Percentiles rank a stretch among this genome's conserved stretches.
phyloP scores from a whole-genome alignment of 1,140 invertebrate genomes.

The Eriosoma lanigerum region DNA sequence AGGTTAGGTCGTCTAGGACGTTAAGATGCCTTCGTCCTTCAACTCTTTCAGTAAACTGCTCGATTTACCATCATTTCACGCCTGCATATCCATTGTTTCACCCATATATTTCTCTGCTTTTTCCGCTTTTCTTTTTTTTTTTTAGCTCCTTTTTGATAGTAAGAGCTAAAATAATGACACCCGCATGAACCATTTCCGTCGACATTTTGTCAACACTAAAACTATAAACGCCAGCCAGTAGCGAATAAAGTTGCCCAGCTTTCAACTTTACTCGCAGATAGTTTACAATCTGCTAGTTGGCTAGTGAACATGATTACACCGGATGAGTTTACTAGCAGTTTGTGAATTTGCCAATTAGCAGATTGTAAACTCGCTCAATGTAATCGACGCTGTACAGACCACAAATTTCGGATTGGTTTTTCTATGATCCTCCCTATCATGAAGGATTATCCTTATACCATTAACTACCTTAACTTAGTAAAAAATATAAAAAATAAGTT shows the following conservation, averaged over 20 bases:
- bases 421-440: no score
- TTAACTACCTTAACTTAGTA: no score
- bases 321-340: no score
- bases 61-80: conserved; percentile 50
- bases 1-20: no score
- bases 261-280: conserved; percentile 21
- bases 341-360: no score
- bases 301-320: no score
- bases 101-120: conserved; percentile 51
- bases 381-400: no score
- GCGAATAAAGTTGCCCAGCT: no score
- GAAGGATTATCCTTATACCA: no score
- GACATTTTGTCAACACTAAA: conserved; percentile 33
- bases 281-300: conserved; percentile 15
- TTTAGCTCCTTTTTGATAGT: conserved; percentile 40
- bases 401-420: no score
- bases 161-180: conserved; percentile 36
- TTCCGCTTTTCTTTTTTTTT: conserved; percentile 50
- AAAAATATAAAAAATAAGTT: no score
- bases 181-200: conserved; percentile 33
- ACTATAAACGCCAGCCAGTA: conserved; percentile 34
- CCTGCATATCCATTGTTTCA: conserved; percentile 52
- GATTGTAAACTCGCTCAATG: neutral
- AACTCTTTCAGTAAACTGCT: conserved; percentile 23
- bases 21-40: conserved; percentile 41